Conservation (phyloP, 2,888 invertebrate genomes). For the Mylabris sibirica region DNA sequence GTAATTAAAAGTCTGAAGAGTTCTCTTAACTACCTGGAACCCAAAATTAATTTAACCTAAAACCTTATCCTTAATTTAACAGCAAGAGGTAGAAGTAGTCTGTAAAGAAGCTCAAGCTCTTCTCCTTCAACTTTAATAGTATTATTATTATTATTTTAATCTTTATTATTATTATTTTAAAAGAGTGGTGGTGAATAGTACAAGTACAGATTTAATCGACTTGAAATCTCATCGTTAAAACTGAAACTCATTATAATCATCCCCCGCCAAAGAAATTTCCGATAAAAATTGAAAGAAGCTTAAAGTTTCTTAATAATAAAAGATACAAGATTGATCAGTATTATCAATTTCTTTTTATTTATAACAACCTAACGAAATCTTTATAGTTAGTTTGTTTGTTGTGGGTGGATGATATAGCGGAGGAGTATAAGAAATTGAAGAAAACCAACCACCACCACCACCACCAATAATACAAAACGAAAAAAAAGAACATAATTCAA, state of each 20-base stretch:
- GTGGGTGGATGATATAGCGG: neutral
- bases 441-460: neutral
- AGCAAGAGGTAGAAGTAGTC: conserved; percentile 35
- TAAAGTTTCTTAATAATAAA: conserved; percentile 24
- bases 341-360: neutral
- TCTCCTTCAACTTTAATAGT: neutral
- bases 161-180: neutral
- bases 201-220: conserved; percentile 44
- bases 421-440: neutral
- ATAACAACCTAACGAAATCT: neutral
- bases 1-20: conserved; percentile 53
- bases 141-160: conserved; percentile 1
- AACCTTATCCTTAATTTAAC: conserved; percentile 53
- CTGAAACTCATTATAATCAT: conserved; percentile 47
- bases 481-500: conserved; percentile 29
- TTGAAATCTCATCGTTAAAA: conserved; percentile 47
- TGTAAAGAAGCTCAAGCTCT: conserved; percentile 43
- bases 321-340: conserved; percentile 14
- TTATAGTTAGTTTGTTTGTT: neutral
- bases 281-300: conserved; percentile 21
- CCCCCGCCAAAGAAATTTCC: conserved; percentile 19
- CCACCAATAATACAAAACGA: neutral
- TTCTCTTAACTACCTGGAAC: conserved; percentile 54
- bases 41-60: conserved; percentile 54
- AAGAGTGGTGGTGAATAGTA: neutral